Evolutionary conservation across 2,797 vertebrate species (phyloP).

Genomic region (Acropternis orthonyx): DNA sequence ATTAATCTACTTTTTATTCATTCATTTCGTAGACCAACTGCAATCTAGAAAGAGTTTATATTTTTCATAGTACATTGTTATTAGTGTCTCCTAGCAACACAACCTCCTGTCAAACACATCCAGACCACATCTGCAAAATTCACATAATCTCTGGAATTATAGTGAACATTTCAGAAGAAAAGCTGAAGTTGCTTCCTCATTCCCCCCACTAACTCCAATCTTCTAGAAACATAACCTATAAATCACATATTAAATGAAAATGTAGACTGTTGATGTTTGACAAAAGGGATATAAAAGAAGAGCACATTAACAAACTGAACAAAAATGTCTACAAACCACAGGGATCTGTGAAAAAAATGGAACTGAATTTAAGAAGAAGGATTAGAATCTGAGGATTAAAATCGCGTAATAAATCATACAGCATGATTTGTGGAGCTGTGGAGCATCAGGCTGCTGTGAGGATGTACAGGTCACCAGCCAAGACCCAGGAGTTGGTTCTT

Average conservation of each 20-base stretch:
- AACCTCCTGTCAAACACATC: neutral
- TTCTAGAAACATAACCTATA: neutral
- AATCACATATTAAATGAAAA: neutral
- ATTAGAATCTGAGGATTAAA: neutral
- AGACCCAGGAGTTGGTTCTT: neutral
- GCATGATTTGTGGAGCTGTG: neutral
- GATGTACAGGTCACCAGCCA: neutral
- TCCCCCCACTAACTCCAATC: neutral
- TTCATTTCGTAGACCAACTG: neutral
- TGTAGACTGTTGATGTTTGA: neutral
- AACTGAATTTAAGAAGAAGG: neutral
- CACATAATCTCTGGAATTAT: neutral
- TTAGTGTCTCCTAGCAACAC: conserved; percentile 20
- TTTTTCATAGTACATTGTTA: neutral
- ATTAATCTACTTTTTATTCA: conserved; percentile 1
- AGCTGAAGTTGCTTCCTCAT: neutral
- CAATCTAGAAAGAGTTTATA: neutral
- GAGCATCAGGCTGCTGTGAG: neutral
- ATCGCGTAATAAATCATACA: neutral
- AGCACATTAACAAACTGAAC: neutral
- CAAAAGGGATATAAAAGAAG: neutral
- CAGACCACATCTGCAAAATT: neutral
- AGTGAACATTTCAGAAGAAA: neutral
- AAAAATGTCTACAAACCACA: neutral
- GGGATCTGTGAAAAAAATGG: neutral